A percentile compares a stretch with the other conserved stretches of the same genome.
Evolutionary conservation across 2,888 invertebrate species (phyloP).

Genomic region (Tipula lateralis): DNA sequence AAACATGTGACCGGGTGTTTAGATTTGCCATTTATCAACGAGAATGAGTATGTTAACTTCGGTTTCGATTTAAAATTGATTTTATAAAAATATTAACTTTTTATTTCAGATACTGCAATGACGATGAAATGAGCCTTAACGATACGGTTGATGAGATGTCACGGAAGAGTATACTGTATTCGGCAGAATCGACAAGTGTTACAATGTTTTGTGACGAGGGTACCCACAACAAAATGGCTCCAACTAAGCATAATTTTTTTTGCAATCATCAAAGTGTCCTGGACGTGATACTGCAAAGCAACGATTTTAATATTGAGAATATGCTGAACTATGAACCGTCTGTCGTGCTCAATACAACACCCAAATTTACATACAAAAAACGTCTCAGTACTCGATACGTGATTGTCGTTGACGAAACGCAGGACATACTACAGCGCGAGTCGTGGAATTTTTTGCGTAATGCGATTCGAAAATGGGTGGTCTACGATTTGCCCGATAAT

Average conservation of each 20-base stretch:
- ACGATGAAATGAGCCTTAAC: background rate
- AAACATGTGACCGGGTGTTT: conserved; percentile 52
- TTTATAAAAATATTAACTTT: background rate
- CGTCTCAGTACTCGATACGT: conserved; percentile 54
- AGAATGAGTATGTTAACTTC: conserved; percentile 48
- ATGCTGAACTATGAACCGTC: background rate
- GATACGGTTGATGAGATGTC: conserved; percentile 46
- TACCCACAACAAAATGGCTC: conserved; percentile 58
- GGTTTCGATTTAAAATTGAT: background rate
- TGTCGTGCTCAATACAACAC: conserved; percentile 47
- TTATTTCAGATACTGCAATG: background rate
- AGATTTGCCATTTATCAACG: conserved; percentile 49
- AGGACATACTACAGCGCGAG: conserved; percentile 55
- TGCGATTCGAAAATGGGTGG: conserved; percentile 57
- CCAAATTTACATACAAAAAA: conserved; percentile 52
- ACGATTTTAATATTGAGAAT: conserved; percentile 49
- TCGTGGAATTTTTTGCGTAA: conserved; percentile 57
- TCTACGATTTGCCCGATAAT: conserved; percentile 53
- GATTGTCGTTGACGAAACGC: conserved; percentile 56
- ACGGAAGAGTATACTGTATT: conserved; percentile 53
- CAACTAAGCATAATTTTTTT: conserved; percentile 61
- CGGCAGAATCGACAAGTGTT: conserved; percentile 52
- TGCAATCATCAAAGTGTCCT: conserved; percentile 57
- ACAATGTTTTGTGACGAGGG: conserved; percentile 59
- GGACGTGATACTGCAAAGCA: conserved; percentile 55